phyloP scores from a whole-genome alignment of 2,113 vertebrate species.

The Anas platyrhynchos region DNA sequence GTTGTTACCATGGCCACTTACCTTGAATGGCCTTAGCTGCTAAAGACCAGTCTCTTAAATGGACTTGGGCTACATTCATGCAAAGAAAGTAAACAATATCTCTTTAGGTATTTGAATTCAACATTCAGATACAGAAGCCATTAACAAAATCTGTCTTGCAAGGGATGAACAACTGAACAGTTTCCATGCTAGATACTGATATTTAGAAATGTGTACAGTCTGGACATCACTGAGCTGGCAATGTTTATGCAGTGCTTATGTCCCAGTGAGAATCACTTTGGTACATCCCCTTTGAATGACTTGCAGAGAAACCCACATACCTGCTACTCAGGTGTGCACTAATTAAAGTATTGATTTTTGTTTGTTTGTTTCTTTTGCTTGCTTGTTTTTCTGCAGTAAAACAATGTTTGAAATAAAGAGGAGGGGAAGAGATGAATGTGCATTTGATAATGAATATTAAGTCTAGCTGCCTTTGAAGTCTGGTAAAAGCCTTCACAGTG shows the following conservation, averaged over 20 bases:
- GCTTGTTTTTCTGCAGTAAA: not conserved
- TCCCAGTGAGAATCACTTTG: fast-evolving
- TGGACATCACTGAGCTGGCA: not conserved
- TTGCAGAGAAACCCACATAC: not conserved
- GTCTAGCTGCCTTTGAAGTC: not conserved
- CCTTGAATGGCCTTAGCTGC: not conserved
- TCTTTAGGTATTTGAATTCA: not conserved
- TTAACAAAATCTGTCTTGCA: not conserved
- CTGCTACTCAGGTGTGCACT: fast-evolving
- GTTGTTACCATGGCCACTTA: not conserved
- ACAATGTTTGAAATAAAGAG: not conserved
- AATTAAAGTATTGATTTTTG: not conserved
- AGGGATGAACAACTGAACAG: not conserved
- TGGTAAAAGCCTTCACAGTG: not conserved
- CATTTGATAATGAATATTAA: not conserved
- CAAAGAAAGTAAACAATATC: not conserved
- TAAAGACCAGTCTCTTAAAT: not conserved
- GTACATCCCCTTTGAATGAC: too few species aligned
- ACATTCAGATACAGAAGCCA: not conserved
- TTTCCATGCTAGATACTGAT: not conserved
- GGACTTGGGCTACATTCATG: not conserved
- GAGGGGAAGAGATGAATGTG: not conserved
- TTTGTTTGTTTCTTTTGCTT: not conserved
- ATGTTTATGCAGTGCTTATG: fast-evolving
- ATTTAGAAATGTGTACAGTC: not conserved